Evolutionary conservation across 2,113 vertebrate species (phyloP).

Genomic region (Scomber colias): DNA sequence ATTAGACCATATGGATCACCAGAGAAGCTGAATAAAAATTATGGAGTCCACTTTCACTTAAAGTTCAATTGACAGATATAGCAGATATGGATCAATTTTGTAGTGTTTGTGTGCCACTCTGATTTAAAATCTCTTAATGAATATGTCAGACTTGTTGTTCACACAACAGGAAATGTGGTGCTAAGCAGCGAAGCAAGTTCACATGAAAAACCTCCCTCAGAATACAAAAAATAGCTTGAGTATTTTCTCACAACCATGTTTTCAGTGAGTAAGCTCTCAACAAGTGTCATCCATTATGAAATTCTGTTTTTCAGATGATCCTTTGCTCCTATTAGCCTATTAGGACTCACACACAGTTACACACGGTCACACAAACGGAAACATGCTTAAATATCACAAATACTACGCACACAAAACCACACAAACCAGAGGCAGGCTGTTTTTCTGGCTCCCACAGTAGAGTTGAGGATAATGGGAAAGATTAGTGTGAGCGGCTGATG

Average conservation of each 20-base stretch:
- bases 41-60: slow-evolving; percentile 2
- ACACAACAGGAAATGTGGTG: slow-evolving; percentile 46
- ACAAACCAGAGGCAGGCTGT: slow-evolving; percentile 52
- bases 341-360: slow-evolving; percentile 15
- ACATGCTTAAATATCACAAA: slow-evolving; percentile 11
- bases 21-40: slow-evolving; percentile 14
- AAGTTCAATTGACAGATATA: neutral
- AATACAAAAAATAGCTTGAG: slow-evolving; percentile 15
- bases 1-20: slow-evolving; percentile 52
- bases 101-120: neutral
- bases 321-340: slow-evolving; percentile 38
- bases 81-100: neutral
- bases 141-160: slow-evolving; percentile 20
- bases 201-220: slow-evolving; percentile 46
- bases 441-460: slow-evolving; percentile 65
- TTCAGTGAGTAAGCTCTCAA: slow-evolving; percentile 19
- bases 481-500: slow-evolving; percentile 80
- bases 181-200: slow-evolving; percentile 21
- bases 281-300: slow-evolving; percentile 27
- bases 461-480: slow-evolving; percentile 77
- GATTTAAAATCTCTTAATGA: slow-evolving; percentile 34
- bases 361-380: slow-evolving; percentile 38
- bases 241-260: neutral
- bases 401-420: slow-evolving; percentile 19
- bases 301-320: slow-evolving; percentile 38